These are phyloP conservation scores for Drosophila siamana DNA, from an alignment of 2,888 invertebrate species.

Conservation along the genomic window DNA sequence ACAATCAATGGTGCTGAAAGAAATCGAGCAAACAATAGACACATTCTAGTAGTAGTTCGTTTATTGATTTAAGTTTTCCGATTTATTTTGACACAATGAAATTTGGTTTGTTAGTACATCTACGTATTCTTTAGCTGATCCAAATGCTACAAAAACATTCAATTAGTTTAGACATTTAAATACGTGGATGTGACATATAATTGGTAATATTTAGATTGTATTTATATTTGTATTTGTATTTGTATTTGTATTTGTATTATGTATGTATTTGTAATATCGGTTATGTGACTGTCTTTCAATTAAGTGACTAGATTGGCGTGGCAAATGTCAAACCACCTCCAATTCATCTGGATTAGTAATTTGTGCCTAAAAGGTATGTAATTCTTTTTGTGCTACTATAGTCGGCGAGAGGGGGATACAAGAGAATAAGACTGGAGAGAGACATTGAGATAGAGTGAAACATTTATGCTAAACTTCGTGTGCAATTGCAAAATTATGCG, in stretches of 20 bases:
- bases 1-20: too few relatives aligned
- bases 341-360: constrained; percentile 11
- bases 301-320: constrained; percentile 55
- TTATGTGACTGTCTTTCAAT: constrained; percentile 23
- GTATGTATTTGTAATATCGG: constrained; percentile 31
- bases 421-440: constrained; percentile 12
- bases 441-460: constrained; percentile 27
- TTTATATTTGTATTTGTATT: constrained; percentile 18
- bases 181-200: constrained; percentile 39
- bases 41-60: constrained; percentile 32
- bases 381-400: constrained; percentile 53
- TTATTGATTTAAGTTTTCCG: constrained; percentile 65
- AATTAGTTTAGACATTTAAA: constrained; percentile 67
- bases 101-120: constrained; percentile 60
- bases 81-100: constrained; percentile 76
- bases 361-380: constrained; percentile 16
- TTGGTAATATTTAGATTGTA: constrained; percentile 23
- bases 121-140: constrained; percentile 27
- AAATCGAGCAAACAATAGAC: too few relatives aligned
- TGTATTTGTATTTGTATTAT: constrained; percentile 18
- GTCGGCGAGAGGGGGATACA: background rate
- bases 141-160: constrained; percentile 60
- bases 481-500: constrained; percentile 66
- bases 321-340: constrained; percentile 7
- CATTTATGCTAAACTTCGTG: constrained; percentile 65